phyloP scores from a whole-genome alignment of 2,113 vertebrate genomes.

The Tyto alba region DNA sequence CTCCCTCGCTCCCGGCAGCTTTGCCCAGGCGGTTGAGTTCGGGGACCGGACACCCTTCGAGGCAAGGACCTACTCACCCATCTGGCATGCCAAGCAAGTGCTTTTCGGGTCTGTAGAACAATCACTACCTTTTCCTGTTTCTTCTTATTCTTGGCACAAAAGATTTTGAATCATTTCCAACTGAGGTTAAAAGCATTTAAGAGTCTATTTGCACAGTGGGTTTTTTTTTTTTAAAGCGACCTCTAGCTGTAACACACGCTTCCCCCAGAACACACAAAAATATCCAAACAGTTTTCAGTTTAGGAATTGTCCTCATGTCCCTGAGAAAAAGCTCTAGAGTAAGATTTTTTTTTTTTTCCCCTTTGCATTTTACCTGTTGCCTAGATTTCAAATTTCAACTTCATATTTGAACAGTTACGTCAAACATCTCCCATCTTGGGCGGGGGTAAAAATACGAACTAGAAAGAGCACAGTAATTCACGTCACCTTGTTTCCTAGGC shows the following conservation, averaged over 20 bases:
- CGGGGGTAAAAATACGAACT: fast-evolving
- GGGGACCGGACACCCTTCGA: fast-evolving
- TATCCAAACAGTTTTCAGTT: background rate
- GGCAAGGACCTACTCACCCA: background rate
- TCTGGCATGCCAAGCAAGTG: background rate
- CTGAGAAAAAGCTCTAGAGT: background rate
- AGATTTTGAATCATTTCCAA: background rate
- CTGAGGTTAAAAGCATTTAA: conserved; percentile 30
- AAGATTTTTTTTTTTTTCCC: background rate
- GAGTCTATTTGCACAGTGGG: background rate
- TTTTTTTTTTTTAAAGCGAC: background rate
- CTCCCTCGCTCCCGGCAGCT: background rate
- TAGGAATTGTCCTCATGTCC: background rate
- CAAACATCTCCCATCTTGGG: background rate
- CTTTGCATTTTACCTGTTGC: background rate
- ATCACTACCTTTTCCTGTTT: conserved; percentile 47
- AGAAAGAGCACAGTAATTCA: background rate
- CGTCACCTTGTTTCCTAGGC: background rate
- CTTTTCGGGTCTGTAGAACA: background rate
- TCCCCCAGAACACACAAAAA: background rate
- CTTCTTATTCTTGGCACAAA: conserved; percentile 53
- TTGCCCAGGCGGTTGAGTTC: background rate
- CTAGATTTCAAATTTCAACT: background rate
- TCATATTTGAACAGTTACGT: background rate
- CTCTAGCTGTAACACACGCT: background rate